These are phyloP conservation scores for Cephalophus harveyi DNA, from an alignment of 2,113 vertebrate genomes.

Conservation along the genomic window DNA sequence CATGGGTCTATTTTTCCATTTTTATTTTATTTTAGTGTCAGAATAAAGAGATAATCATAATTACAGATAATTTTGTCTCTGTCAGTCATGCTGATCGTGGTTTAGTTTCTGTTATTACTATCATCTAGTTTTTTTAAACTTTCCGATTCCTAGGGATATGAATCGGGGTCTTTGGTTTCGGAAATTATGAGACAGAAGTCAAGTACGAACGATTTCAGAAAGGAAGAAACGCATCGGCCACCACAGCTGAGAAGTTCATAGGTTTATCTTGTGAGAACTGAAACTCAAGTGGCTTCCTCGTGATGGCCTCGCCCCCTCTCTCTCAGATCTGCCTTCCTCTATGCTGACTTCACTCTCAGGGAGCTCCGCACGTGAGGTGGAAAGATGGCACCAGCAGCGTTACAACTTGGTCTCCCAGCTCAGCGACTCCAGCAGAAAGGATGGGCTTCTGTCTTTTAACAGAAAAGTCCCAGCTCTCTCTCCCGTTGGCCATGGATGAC, in stretches of 20 bases:
- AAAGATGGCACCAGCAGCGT: fast-evolving
- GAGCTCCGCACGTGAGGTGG: neutral
- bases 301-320: neutral
- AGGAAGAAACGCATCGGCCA: neutral
- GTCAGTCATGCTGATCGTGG: neutral
- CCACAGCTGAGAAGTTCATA: neutral
- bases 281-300: neutral
- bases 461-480: neutral
- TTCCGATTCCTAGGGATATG: neutral
- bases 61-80: neutral
- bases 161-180: neutral
- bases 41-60: neutral
- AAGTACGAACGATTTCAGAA: neutral
- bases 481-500: neutral
- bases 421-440: neutral
- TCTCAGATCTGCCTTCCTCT: neutral
- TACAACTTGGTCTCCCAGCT: fast-evolving
- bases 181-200: neutral
- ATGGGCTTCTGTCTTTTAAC: fast-evolving
- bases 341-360: neutral
- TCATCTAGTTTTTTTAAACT: neutral
- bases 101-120: neutral
- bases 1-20: neutral
- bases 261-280: neutral
- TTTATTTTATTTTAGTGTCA: neutral